phyloP scores from a whole-genome alignment of 2,113 vertebrate genomes.

The Okapia johnstoni region DNA sequence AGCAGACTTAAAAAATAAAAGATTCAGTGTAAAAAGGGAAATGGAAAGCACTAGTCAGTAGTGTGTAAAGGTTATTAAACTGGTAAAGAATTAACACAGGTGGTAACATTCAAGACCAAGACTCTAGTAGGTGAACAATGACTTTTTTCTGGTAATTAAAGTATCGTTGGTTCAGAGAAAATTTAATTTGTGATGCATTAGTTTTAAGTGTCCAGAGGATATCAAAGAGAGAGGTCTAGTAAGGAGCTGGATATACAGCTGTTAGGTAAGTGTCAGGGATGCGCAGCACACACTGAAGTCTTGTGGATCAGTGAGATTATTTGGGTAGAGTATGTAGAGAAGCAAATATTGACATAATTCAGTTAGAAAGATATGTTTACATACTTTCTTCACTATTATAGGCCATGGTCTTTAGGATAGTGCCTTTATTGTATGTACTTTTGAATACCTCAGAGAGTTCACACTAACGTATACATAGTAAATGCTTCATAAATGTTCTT shows the following conservation, averaged over 20 bases:
- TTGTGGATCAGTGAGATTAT: background rate
- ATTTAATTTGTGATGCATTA: background rate
- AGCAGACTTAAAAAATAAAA: background rate
- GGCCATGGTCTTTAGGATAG: background rate
- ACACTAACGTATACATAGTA: background rate
- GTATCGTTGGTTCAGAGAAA: background rate
- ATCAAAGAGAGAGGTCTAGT: background rate
- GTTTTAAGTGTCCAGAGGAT: background rate
- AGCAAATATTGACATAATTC: background rate
- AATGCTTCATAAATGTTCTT: background rate
- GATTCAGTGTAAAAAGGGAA: background rate
- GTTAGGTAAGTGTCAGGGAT: background rate
- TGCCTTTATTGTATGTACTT: background rate
- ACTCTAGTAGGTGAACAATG: background rate
- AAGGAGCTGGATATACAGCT: background rate
- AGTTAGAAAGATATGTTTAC: background rate
- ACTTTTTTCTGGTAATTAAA: background rate
- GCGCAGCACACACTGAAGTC: background rate
- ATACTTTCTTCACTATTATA: background rate
- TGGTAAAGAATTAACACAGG: background rate
- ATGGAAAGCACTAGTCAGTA: background rate
- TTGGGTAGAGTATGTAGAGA: background rate
- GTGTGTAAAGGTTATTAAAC: background rate
- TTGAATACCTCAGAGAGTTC: background rate
- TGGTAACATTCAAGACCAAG: background rate